Percentiles rank a stretch among this genome's conserved stretches.
Conservation (phyloP, 2,113 vertebrate genomes). For the Colaptes auratus region DNA sequence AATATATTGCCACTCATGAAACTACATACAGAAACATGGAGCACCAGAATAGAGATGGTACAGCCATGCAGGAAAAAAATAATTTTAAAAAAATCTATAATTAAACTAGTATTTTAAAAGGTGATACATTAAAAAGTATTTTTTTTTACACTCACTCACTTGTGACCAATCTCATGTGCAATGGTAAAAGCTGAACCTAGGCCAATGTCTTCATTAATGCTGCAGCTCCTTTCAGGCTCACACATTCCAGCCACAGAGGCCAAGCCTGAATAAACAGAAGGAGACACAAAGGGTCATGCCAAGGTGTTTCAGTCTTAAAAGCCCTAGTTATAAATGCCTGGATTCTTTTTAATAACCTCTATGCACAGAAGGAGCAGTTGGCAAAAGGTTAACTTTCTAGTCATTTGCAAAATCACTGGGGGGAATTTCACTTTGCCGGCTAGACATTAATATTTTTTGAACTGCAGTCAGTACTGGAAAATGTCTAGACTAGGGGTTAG, state of each 20-base stretch:
- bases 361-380: constrained; percentile 82
- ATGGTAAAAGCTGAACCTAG: constrained; percentile 99
- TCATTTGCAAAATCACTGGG: constrained; percentile 85
- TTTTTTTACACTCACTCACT: constrained; percentile 89
- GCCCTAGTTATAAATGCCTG: constrained; percentile 80
- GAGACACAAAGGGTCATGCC: constrained; percentile 87
- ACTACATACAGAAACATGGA: constrained; percentile 20
- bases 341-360: constrained; percentile 85
- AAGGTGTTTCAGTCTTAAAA: constrained; percentile 85
- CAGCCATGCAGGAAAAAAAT: background rate
- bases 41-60: constrained; percentile 44
- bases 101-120: constrained; percentile 54
- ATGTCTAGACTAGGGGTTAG: constrained; percentile 92
- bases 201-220: constrained; percentile 99
- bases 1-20: background rate
- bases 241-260: constrained; percentile 99
- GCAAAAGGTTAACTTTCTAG: constrained; percentile 87
- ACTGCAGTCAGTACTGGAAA: constrained; percentile 88
- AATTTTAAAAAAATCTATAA: background rate
- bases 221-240: constrained; percentile 98
- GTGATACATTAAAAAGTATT: constrained; percentile 64
- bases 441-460: constrained; percentile 88
- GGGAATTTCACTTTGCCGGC: constrained; percentile 85
- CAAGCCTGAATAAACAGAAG: constrained; percentile 90
- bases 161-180: constrained; percentile 99